Percentiles rank a stretch among this genome's conserved stretches.
These are phyloP conservation scores for Esox masquinongy DNA, from an alignment of 2,797 vertebrate genomes.

Conservation along the genomic window DNA sequence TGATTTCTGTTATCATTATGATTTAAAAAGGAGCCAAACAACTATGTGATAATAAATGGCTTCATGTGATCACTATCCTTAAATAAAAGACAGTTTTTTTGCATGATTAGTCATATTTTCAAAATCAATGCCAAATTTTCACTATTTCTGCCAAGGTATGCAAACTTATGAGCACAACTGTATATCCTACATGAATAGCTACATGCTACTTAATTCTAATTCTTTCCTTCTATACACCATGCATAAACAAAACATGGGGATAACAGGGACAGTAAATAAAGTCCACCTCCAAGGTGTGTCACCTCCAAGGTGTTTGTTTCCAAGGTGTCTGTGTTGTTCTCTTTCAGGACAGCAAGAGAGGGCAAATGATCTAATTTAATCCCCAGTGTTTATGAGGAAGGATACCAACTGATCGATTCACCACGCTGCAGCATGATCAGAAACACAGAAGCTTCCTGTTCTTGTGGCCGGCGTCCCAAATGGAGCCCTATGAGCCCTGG, in stretches of 20 bases:
- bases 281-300: not conserved
- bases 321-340: slow-evolving; percentile 25
- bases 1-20: too few species aligned
- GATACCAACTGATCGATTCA: slow-evolving; percentile 53
- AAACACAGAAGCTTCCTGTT: slow-evolving; percentile 59
- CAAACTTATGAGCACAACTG: too few species aligned
- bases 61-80: too few species aligned
- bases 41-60: too few species aligned
- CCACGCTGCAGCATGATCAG: slow-evolving; percentile 41
- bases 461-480: slow-evolving; percentile 10
- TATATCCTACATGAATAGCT: too few species aligned
- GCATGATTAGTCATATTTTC: too few species aligned
- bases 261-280: not conserved
- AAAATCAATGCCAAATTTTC: too few species aligned
- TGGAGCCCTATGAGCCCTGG: not conserved
- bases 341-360: slow-evolving; percentile 44
- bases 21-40: too few species aligned
- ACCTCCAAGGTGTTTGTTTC: slow-evolving; percentile 23
- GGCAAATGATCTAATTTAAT: slow-evolving; percentile 42
- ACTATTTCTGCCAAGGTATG: too few species aligned
- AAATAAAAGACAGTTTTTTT: too few species aligned
- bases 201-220: too few species aligned
- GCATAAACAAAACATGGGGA: not conserved
- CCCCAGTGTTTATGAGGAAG: slow-evolving; percentile 37
- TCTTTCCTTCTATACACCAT: too few species aligned